Base-by-base conservation (phyloP, 2,113 vertebrate genomes). In the Dipodomys stephensi region DNA sequence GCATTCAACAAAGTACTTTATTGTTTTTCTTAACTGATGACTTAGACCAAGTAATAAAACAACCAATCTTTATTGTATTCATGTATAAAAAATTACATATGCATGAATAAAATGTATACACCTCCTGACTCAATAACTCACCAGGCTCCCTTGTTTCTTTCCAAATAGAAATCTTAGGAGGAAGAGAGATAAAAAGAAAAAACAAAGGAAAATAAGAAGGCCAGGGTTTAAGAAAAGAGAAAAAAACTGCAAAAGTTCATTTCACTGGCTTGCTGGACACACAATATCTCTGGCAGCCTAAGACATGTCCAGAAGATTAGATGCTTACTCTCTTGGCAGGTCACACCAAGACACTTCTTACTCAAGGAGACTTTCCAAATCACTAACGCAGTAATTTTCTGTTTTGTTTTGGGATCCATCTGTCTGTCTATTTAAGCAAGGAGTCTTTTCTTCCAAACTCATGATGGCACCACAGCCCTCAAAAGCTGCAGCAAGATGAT, bases 11-110 rank as follows among this genome's bases (percentile, higher is more conserved):
- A 93, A 93, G 92, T 73, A 91, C 68, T 94, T 95, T 78, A 93
- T 73, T 97, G 85, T 46, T 94, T 88, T 88, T 87, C 80, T 76
- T 46, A 93, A 93, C 71, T 53, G 68, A 81, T 95, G 96, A 96
- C 28, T 88, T 87, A 95, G 69, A 94, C 76, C 65, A 96, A 91
- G 65, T 83, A 53, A 90, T 80, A 88, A 90, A 92, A 88, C 60
- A 83, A 85, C 15, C 87, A 64, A 92, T 83, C 65, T 93, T 83
- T 83, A 82, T 22, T 67, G 7, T 79, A 71, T 53, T 12, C 22
- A 39, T 78, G 16, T 73, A 92, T 77, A 22, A 86, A 72, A 57
- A 69, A 74, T 83, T 15, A 87, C 0, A 91, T 20, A 87, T 1
- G 81, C 62, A 64, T 64, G 62, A 86, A 88, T 11, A 88, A 93